phyloP scores from a whole-genome alignment of 2,797 vertebrate genomes.

The Rhabdomys pumilio region DNA sequence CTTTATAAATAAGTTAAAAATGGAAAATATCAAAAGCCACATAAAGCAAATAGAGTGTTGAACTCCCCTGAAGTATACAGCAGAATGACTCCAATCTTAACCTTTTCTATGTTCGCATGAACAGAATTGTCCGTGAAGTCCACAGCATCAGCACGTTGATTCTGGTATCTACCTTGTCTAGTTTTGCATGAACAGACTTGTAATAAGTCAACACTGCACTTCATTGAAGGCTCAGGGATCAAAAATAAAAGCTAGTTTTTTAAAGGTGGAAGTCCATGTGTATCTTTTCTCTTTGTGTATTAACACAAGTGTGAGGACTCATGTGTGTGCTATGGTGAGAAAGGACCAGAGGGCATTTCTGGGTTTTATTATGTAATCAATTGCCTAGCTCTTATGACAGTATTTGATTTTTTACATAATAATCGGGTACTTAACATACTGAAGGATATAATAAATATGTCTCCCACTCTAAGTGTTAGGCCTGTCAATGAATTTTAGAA shows the following conservation, averaged over 20 bases:
- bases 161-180: neutral
- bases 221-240: neutral
- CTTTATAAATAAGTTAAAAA: conserved; percentile 16
- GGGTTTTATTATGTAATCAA: neutral
- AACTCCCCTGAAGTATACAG: neutral
- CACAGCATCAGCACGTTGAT: neutral
- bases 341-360: neutral
- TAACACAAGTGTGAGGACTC: neutral
- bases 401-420: neutral
- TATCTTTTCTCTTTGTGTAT: neutral
- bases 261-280: neutral
- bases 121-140: neutral
- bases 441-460: neutral
- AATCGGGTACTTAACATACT: neutral
- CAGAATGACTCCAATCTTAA: neutral
- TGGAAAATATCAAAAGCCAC: neutral
- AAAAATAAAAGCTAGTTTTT: conserved; percentile 6
- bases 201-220: neutral
- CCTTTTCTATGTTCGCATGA: neutral
- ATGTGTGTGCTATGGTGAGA: neutral
- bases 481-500: neutral
- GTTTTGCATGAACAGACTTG: neutral
- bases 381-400: neutral
- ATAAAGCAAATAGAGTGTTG: neutral
- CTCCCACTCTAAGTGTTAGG: neutral